Percentiles rank a stretch among this genome's conserved stretches.
Evolutionary conservation across 2,113 vertebrate genomes (phyloP).

Genomic region (Empidonax alnorum): DNA sequence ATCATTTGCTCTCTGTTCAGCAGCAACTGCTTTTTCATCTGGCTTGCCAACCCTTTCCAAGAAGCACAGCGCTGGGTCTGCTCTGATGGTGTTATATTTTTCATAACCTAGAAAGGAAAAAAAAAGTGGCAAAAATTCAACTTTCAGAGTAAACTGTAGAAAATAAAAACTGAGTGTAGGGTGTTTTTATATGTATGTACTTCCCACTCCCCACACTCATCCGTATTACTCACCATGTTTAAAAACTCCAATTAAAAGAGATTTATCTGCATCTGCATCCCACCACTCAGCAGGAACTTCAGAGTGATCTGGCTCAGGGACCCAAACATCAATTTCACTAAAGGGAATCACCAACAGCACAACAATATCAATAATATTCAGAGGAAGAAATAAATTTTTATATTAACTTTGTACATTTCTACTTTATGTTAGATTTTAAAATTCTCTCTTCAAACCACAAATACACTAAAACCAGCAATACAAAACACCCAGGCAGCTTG

Average conservation of each 20-base stretch:
- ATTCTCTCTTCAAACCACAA: not conserved
- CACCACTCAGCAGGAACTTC: slow-evolving; percentile 96
- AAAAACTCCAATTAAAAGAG: slow-evolving; percentile 93
- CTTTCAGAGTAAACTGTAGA: not conserved
- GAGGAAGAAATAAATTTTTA: not conserved
- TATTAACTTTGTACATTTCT: not conserved
- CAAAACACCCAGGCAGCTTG: not conserved
- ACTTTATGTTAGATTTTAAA: not conserved
- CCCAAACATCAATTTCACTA: slow-evolving; percentile 96
- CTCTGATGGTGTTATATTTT: slow-evolving; percentile 97
- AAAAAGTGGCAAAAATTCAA: not conserved
- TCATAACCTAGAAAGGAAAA: slow-evolving; percentile 86
- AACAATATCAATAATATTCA: not conserved
- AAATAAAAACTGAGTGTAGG: not conserved
- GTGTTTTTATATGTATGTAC: not conserved
- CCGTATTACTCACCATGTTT: slow-evolving; percentile 88
- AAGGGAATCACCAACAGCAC: slow-evolving; percentile 29
- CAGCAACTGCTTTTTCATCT: slow-evolving; percentile 97
- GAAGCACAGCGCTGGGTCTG: slow-evolving; percentile 92
- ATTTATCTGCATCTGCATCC: slow-evolving; percentile 93
- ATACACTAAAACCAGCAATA: not conserved
- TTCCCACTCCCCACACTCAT: not conserved
- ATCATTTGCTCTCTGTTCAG: slow-evolving; percentile 95
- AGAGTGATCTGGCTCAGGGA: slow-evolving; percentile 94
- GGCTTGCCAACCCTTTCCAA: slow-evolving; percentile 95